Conservation (phyloP, 2,797 vertebrate genomes). For the Pseudochromis fuscus region DNA sequence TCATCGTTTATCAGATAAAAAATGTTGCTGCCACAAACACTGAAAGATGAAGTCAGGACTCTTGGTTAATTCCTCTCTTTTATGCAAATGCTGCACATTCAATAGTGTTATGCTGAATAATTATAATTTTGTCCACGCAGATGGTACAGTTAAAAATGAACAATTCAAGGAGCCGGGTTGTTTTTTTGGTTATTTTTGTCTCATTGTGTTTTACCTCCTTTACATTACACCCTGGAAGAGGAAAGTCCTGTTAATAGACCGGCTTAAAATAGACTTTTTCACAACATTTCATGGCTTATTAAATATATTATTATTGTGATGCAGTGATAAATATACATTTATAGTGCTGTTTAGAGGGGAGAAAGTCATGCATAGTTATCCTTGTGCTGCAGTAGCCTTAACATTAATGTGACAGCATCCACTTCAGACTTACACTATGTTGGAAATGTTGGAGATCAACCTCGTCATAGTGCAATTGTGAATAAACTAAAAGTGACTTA, state of each 20-base stretch:
- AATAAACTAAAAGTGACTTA: no score
- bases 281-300: neutral
- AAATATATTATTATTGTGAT: neutral
- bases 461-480: neutral
- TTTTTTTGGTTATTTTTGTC: neutral
- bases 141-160: neutral
- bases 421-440: neutral
- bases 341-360: neutral
- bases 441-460: neutral
- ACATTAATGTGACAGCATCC: neutral
- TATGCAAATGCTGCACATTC: neutral
- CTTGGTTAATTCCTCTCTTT: neutral
- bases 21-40: neutral
- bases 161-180: neutral
- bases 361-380: neutral
- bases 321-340: neutral
- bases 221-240: no score
- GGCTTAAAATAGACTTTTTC: neutral
- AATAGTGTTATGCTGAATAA: neutral
- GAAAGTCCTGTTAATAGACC: neutral
- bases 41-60: neutral
- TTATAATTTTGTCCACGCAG: slow-evolving; percentile 2
- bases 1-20: slow-evolving; percentile 6
- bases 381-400: neutral
- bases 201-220: no score